Conservation (phyloP, 2,797 vertebrate genomes). For the Salarias fasciatus region DNA sequence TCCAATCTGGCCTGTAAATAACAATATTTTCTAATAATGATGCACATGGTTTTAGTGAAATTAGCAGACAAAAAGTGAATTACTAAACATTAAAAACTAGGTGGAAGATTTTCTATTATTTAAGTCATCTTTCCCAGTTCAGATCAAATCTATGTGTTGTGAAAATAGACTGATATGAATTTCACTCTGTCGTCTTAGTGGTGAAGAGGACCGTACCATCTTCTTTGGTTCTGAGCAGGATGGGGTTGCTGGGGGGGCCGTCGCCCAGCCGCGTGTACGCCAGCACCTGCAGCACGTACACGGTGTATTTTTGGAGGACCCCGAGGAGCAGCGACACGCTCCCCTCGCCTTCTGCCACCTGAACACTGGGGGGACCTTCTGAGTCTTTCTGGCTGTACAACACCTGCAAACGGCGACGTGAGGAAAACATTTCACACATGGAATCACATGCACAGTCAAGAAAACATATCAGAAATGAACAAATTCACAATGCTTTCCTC, state of each 20-base stretch:
- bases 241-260: constrained; percentile 85
- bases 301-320: constrained; percentile 84
- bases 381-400: constrained; percentile 84
- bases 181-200: no score
- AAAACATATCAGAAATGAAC: no score
- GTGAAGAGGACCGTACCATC: constrained; percentile 82
- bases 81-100: no score
- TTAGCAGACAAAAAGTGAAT: no score
- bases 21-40: no score
- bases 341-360: constrained; percentile 86
- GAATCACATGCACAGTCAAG: neutral
- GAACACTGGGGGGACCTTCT: constrained; percentile 79
- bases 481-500: neutral
- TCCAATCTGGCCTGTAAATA: no score
- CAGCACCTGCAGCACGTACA: constrained; percentile 90
- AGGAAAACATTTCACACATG: neutral
- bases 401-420: constrained; percentile 76
- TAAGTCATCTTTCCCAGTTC: no score
- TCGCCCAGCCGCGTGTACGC: constrained; percentile 91
- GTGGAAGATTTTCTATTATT: no score
- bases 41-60: no score
- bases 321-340: constrained; percentile 84
- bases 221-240: constrained; percentile 88
- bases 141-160: no score
- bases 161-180: constrained; percentile 7